Evolutionary conservation across 2,888 invertebrate genomes (phyloP).

Genomic region (Noctua janthe): DNA sequence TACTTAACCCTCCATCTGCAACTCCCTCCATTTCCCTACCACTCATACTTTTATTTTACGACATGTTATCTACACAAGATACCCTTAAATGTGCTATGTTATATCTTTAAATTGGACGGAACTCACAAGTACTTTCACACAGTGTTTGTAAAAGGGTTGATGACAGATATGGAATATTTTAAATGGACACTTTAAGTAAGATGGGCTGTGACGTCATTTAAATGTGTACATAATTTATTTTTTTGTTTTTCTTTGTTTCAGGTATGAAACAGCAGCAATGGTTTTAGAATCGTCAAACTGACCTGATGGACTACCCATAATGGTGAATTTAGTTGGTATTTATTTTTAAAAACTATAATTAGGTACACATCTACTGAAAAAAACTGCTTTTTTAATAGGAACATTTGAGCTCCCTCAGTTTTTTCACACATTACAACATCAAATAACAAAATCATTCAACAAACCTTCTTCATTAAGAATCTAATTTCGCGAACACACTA

Average conservation of each 20-base stretch:
- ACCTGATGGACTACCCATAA: background rate
- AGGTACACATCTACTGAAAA: background rate
- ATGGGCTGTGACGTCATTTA: conserved; percentile 34
- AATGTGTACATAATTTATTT: conserved; percentile 28
- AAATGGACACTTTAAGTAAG: conserved; percentile 55
- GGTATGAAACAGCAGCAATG: conserved; percentile 43
- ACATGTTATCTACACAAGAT: conserved; percentile 80
- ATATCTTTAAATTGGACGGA: conserved; percentile 76
- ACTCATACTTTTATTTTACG: conserved; percentile 82
- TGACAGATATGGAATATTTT: conserved; percentile 56
- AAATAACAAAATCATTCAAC: conserved; percentile 29
- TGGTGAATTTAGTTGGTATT: background rate
- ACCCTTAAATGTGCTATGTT: conserved; percentile 80
- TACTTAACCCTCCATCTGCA: conserved; percentile 72
- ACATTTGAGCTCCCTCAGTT: background rate
- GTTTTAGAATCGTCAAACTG: background rate
- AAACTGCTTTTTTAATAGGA: background rate
- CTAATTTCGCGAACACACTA: conserved; percentile 50
- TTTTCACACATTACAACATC: background rate
- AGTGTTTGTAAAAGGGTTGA: conserved; percentile 63
- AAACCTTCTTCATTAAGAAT: conserved; percentile 17
- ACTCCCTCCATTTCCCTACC: conserved; percentile 69
- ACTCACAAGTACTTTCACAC: conserved; percentile 69
- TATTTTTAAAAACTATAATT: background rate
- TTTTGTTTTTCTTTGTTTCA: conserved; percentile 60